Evolutionary conservation across 2,888 invertebrate species (phyloP).

Genomic region (Andricus curvator): DNA sequence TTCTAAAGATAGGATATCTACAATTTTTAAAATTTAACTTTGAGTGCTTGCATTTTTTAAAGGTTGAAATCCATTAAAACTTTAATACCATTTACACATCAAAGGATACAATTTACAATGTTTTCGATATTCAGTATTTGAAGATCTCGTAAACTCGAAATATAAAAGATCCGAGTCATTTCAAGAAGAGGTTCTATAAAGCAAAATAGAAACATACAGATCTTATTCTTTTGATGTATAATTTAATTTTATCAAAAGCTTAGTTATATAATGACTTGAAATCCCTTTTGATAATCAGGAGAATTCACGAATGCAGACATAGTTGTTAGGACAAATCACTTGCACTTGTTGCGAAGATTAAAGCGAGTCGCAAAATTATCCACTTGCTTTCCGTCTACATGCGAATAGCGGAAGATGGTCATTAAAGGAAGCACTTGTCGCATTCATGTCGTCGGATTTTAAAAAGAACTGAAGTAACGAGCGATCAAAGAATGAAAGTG

Average conservation of each 20-base stretch:
- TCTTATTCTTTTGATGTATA: not conserved
- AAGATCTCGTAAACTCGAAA: not conserved
- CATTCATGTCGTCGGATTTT: slow-evolving; percentile 28
- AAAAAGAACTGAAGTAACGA: slow-evolving; percentile 34
- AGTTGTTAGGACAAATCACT: slow-evolving; percentile 29
- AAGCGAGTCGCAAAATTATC: slow-evolving; percentile 28
- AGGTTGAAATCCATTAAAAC: too few relatives aligned
- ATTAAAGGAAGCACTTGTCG: slow-evolving; percentile 38
- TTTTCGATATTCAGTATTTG: not conserved
- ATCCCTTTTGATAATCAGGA: not conserved
- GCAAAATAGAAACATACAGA: not conserved
- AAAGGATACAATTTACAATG: not conserved
- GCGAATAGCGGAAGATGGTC: slow-evolving; percentile 35
- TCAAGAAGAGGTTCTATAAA: not conserved
- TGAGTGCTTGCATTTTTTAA: too few relatives aligned
- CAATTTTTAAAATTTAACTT: too few relatives aligned
- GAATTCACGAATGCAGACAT: not conserved
- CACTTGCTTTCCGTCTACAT: slow-evolving; percentile 32
- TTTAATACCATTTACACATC: not conserved
- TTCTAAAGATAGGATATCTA: not conserved
- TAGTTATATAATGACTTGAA: not conserved
- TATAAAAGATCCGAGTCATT: not conserved
- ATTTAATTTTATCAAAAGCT: not conserved
- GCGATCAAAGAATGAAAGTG: slow-evolving; percentile 31
- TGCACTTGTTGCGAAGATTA: slow-evolving; percentile 26